These are phyloP conservation scores for Heliconius eleuchia DNA, from an alignment of 1,140 invertebrate genomes.

Conservation along the genomic window DNA sequence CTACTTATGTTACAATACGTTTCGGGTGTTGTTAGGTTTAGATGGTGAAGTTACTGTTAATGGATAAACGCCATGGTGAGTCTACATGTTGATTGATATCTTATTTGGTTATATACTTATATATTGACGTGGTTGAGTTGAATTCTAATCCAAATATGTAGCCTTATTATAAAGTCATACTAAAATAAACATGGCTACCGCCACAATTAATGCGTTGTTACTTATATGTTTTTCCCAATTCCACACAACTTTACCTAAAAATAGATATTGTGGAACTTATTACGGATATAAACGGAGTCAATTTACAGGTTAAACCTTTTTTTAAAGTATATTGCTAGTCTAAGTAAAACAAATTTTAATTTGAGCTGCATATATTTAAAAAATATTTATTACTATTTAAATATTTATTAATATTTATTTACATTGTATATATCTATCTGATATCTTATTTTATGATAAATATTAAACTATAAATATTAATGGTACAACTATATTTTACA, in stretches of 20 bases:
- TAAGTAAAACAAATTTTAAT: too few relatives aligned
- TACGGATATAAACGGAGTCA: too few relatives aligned
- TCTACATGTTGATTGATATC: not conserved
- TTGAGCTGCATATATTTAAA: too few relatives aligned
- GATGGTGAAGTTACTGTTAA: constrained; percentile 50
- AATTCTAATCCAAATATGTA: not conserved
- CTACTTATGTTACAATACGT: constrained; percentile 44
- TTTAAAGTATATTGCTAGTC: too few relatives aligned
- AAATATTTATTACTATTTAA: too few relatives aligned
- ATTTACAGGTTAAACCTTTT: too few relatives aligned
- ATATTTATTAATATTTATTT: too few relatives aligned
- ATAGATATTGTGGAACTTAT: too few relatives aligned
- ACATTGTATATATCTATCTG: too few relatives aligned
- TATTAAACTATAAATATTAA: too few relatives aligned
- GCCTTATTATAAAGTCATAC: not conserved
- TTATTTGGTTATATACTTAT: not conserved
- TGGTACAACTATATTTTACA: too few relatives aligned
- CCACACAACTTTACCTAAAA: not conserved
- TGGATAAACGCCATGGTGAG: constrained; percentile 53
- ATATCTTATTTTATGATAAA: too few relatives aligned
- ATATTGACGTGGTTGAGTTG: not conserved
- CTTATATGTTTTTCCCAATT: not conserved
- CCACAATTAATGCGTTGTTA: constrained; percentile 1
- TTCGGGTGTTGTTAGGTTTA: constrained; percentile 29
- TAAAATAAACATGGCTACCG: constrained; percentile 3